A percentile compares a stretch with the other conserved stretches of the same genome.
Conservation (phyloP, 2,113 vertebrate species). For the chimpanzee (Pan troglodytes) region NHGRI_mPanTro3-v2.1_pri NC_072403.2:106027001-106027500, state of each 20-base stretch:
- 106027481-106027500: no score
- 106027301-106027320: no score
- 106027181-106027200: neutral
- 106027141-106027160: neutral
- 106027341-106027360: no score
- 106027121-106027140: neutral
- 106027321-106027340: no score
- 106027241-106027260: neutral
- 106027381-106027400: no score
- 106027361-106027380: no score
- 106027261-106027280: neutral
- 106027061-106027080: neutral
- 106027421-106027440: no score
- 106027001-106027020: neutral
- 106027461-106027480: no score
- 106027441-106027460: no score
- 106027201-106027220: neutral
- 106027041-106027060: neutral
- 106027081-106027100: neutral
- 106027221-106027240: neutral
- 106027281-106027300: neutral
- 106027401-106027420: no score
- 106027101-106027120: neutral
- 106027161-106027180: neutral
- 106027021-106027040: neutral